These are phyloP conservation scores for Sebastiscus albofasciatus DNA, from an alignment of 2,797 vertebrate species.

Conservation along the genomic window DNA sequence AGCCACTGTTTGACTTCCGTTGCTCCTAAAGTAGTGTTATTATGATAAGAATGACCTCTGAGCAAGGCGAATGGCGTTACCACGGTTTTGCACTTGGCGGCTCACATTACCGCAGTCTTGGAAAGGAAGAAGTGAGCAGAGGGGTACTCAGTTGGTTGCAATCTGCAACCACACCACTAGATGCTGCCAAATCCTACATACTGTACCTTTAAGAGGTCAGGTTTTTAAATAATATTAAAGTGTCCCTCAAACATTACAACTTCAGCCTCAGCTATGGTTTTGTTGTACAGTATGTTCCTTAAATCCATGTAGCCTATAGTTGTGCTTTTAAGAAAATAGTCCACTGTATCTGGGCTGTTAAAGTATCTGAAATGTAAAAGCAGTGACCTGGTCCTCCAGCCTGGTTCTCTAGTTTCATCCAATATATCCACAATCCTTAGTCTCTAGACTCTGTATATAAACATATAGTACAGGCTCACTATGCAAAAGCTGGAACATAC, in stretches of 20 bases:
- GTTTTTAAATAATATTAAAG: not conserved
- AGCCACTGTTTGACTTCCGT: accelerated
- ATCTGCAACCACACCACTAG: no score
- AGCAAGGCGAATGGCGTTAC: accelerated
- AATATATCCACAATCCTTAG: not conserved
- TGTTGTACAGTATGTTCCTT: not conserved
- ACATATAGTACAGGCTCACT: not conserved
- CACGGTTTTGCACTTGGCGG: no score
- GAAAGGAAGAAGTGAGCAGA: no score
- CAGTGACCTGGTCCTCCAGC: not conserved
- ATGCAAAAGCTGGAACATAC: not conserved
- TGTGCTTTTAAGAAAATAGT: not conserved
- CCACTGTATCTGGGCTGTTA: not conserved
- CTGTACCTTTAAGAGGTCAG: not conserved
- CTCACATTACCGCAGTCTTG: no score
- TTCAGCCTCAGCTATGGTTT: not conserved
- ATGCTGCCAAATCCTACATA: no score
- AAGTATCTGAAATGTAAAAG: not conserved
- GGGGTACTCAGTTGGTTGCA: no score
- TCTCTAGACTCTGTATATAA: not conserved
- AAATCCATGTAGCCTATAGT: not conserved
- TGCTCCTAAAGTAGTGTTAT: accelerated
- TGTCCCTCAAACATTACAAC: not conserved
- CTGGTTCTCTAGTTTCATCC: not conserved
- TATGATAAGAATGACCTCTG: no score